Evolutionary conservation across 2,797 vertebrate genomes (phyloP), one percentile per base, ranked within the genome.

Genomic region (Vireo griseus): DNA sequence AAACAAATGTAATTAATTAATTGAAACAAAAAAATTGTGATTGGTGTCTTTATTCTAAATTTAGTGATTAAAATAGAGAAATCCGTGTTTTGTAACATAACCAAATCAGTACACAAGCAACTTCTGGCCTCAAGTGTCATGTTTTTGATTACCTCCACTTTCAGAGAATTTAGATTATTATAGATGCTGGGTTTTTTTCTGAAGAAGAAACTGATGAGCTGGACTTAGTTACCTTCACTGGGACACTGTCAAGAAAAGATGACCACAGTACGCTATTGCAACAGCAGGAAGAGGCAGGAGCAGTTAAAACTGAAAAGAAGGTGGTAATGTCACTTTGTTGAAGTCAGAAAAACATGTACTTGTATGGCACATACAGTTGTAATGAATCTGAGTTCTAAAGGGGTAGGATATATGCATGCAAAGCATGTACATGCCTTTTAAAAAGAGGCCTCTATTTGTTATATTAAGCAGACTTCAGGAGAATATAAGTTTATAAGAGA

Each of bases 301-400:
- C 85, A 96, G 85, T 95, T 95, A 95, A 84, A 96, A 91, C 47
- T 54, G 62, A 93, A 96, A 95, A 92, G 86, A 82, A 54, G 19
- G 31, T 48, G 71, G 63, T 71, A 89, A 79, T 83, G 78, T 91
- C 89, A 75, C 87, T 94, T 94, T 91, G 87, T 12, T 65, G 17
- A 88, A 81, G 29, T n/a, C 50, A 68, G 48, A 74, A 77, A 72
- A 16, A 39, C 8, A 42, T 10, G 21, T 9, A 54, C 10, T 14
- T 63, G 10, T 40, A 47, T 6, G 9, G 37, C 52, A 71, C 24
- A 45, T 50, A 63, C 6, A 88, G 57, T 21, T 93, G 55, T 45
- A 84, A 51, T 25, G 58, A 86, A 85, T 63, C 54, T 62, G 42
- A 94, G 85, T 68, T 90, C 58, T 73, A 65, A 83, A 91, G 83